phyloP scores from a whole-genome alignment of 1,140 invertebrate genomes.

The Zaprionus tsacasi region DNA sequence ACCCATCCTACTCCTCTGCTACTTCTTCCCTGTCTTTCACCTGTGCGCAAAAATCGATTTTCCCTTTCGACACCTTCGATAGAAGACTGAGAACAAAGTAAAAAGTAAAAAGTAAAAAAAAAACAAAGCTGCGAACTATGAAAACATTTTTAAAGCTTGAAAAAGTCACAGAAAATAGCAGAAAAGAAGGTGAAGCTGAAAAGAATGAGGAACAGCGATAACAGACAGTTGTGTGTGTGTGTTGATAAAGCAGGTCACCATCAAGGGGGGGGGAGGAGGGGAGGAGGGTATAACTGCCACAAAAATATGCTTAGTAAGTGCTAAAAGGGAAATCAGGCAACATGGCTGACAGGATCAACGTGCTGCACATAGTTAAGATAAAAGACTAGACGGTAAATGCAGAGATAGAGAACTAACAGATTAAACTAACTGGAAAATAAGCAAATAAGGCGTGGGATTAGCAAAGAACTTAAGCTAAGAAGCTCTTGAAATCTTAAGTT shows the following conservation, averaged over 20 bases:
- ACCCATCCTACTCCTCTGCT: too few relatives aligned
- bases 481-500: too few relatives aligned
- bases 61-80: constrained; percentile 24
- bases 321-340: background rate
- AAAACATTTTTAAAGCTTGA: constrained; percentile 42
- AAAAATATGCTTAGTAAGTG: constrained; percentile 23
- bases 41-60: constrained; percentile 44
- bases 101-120: background rate
- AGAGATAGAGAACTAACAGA: background rate
- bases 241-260: constrained; percentile 44
- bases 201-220: constrained; percentile 9
- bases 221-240: constrained; percentile 6
- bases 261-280: background rate
- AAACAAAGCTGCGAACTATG: constrained; percentile 27
- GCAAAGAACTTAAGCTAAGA: too few relatives aligned
- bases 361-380: constrained; percentile 22
- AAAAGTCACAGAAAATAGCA: background rate
- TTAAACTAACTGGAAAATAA: background rate
- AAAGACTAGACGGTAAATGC: background rate
- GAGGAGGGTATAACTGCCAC: background rate
- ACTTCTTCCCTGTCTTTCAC: constrained; percentile 9
- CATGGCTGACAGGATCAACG: constrained; percentile 14
- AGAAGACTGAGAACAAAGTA: too few relatives aligned
- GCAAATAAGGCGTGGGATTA: background rate
- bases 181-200: background rate